Conservation (phyloP, 2,113 vertebrate species). For the Setophaga coronata region DNA sequence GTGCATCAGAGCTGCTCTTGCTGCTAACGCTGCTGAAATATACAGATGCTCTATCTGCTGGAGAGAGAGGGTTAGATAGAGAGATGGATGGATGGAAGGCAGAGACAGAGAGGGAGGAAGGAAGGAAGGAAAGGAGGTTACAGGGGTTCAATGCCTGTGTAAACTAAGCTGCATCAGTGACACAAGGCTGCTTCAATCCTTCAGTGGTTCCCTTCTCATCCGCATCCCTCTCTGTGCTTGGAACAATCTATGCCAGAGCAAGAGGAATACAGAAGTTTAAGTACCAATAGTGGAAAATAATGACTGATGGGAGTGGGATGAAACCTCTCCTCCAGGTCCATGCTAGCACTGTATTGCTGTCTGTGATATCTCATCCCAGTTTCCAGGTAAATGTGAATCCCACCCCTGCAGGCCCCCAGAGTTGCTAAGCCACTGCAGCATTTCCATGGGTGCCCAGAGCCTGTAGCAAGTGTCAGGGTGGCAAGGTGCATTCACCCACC, state of each 20-base stretch:
- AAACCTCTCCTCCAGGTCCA: neutral
- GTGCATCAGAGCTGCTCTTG: neutral
- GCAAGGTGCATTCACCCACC: neutral
- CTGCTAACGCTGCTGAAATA: neutral
- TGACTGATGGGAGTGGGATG: neutral
- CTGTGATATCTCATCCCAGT: neutral
- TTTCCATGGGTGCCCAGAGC: neutral
- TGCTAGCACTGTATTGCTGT: neutral
- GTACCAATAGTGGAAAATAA: neutral
- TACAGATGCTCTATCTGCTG: accelerated
- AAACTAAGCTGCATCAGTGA: neutral
- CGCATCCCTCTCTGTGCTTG: neutral
- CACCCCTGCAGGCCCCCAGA: neutral
- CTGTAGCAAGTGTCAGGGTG: neutral
- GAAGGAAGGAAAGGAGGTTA: too few species aligned
- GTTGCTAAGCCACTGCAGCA: neutral
- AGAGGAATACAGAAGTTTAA: neutral
- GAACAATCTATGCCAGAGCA: neutral
- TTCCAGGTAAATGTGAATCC: neutral
- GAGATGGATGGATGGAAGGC: too few species aligned
- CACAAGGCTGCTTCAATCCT: neutral
- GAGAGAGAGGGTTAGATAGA: too few species aligned
- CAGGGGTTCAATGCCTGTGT: neutral
- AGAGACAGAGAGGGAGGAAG: neutral
- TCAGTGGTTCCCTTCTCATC: neutral